Base-by-base conservation (phyloP, 1,140 invertebrate genomes). In the Drosophila albomicans region DNA sequence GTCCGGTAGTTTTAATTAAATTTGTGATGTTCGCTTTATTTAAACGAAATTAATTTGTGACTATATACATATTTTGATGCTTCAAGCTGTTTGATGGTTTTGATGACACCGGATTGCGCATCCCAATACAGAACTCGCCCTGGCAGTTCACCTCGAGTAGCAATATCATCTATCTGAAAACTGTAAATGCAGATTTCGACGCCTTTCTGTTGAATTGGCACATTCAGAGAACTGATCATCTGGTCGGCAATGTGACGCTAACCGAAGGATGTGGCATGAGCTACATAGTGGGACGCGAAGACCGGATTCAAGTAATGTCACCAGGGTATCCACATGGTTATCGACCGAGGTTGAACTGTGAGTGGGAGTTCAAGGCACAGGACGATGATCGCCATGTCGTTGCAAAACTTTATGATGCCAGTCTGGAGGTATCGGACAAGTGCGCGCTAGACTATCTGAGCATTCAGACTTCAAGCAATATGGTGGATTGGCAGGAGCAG, bases 251-350 rank as follows among this genome's bases (percentile, higher is more conserved):
- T 38, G 8, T 30, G 1, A 57, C 73, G 8, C 10, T 68, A 2
- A 61, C 30, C 3, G 49, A 5, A 1, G 58, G 64, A 3, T 92
- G 91, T 56, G 61, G 59, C 5, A 51, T 67, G 15, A 48, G 65
- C 1, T 38, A 67, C 1, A 32, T 57, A 0, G 0, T 92, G 7
- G 2, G 11, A 0, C 3, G 5, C 13, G 16, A 25, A 1, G 49
- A 32, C 1, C 79, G 63, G 1, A 75, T 92, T 15, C 71, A 62
- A 1, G 81, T 98, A 10, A 93, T 76, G 0, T 97, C 96, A 45
- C 97, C 97, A 0, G 96, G 96, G 45, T 98, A 95, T 93, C 97
- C 98, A 0, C 13, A 92, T n/a, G 94, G 94, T 10, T 98, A 98
- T 91, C 93, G 1, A 13, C 70, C 93, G 15, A 95, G 96, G 87